Evolutionary conservation across 2,888 invertebrate species (phyloP).

Genomic region (Caradrina kadenii): DNA sequence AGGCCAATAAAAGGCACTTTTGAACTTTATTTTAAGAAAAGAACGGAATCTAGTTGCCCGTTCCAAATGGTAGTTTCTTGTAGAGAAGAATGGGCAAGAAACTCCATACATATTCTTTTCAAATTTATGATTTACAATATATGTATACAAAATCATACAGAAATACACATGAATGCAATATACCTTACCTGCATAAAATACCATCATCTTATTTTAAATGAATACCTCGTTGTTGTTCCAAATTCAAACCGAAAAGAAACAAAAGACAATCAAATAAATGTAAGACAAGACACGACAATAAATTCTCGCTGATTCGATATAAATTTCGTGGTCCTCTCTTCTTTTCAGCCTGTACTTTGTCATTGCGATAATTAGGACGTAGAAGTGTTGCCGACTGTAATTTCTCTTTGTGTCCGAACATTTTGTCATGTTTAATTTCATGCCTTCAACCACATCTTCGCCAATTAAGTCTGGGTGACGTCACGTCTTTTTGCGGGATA

Average conservation of each 20-base stretch:
- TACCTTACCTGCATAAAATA: background rate
- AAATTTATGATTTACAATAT: too few species aligned
- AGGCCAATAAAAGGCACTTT: too few species aligned
- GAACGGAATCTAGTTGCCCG: too few species aligned
- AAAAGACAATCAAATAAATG: conserved; percentile 54
- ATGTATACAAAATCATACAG: too few species aligned
- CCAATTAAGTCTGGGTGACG: conserved; percentile 71
- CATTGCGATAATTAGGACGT: conserved; percentile 82
- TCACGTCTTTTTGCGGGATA: conserved; percentile 23
- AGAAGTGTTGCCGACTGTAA: conserved; percentile 75
- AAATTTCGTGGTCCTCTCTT: conserved; percentile 67
- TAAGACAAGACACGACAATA: conserved; percentile 59
- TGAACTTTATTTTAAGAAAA: too few species aligned
- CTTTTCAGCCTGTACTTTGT: conserved; percentile 78
- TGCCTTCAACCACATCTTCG: conserved; percentile 74
- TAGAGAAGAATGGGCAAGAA: too few species aligned
- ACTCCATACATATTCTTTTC: too few species aligned
- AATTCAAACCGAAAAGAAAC: conserved; percentile 26
- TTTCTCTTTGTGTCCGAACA: conserved; percentile 82
- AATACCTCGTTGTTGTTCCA: conserved; percentile 11
- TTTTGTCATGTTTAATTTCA: conserved; percentile 85
- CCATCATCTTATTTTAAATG: background rate
- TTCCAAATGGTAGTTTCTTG: too few species aligned
- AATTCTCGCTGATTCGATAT: conserved; percentile 67
- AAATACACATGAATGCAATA: too few species aligned